Percentiles rank a stretch among this genome's conserved stretches.
Conservation (phyloP, 2,888 invertebrate genomes). For the Apamea crenata region DNA sequence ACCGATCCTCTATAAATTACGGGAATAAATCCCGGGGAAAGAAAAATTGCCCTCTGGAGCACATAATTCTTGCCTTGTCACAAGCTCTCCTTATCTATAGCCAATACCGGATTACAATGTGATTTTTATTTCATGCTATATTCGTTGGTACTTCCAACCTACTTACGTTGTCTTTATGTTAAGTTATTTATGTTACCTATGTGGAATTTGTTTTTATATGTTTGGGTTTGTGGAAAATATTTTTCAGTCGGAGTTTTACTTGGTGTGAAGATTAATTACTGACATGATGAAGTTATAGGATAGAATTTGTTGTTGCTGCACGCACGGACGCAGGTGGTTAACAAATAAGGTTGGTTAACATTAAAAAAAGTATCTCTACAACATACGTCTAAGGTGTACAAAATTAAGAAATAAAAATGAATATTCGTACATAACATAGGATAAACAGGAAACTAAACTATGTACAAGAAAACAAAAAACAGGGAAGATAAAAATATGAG, state of each 20-base stretch:
- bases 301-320: neutral
- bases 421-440: neutral
- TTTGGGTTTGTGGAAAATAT: neutral
- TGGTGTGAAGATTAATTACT: neutral
- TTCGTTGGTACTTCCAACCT: slow-evolving; percentile 77
- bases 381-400: neutral
- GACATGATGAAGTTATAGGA: neutral
- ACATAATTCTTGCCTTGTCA: slow-evolving; percentile 91
- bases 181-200: slow-evolving; percentile 63
- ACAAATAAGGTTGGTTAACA: neutral
- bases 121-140: slow-evolving; percentile 90
- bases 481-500: neutral
- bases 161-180: slow-evolving; percentile 67
- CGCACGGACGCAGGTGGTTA: neutral
- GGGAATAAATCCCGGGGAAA: slow-evolving; percentile 90
- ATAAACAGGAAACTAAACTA: neutral
- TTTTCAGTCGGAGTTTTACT: neutral
- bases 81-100: slow-evolving; percentile 90
- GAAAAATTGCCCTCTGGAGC: slow-evolving; percentile 91
- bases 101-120: slow-evolving; percentile 91
- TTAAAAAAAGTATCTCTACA: neutral
- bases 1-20: slow-evolving; percentile 90
- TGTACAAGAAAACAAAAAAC: neutral
- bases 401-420: neutral
- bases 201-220: slow-evolving; percentile 47